Conservation (phyloP, 2,797 vertebrate species). For the Phaenicophaeus curvirostris region DNA sequence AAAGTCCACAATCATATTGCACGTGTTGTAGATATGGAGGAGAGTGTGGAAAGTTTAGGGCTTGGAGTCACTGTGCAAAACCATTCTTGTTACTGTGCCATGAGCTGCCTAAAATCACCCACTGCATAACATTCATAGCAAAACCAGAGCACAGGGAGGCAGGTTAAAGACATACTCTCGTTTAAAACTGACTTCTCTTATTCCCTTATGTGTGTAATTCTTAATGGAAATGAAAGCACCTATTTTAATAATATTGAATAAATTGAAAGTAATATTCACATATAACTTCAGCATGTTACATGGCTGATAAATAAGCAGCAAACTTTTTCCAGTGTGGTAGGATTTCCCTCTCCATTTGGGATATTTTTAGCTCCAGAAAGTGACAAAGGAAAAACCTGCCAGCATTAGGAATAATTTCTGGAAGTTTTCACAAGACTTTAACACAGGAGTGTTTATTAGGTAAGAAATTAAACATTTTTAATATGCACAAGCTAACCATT, state of each 20-base stretch:
- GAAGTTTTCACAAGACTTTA: neutral
- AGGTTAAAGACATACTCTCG: neutral
- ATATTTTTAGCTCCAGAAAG: neutral
- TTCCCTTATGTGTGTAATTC: neutral
- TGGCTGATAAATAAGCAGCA: neutral
- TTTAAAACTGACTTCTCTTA: neutral
- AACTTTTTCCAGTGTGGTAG: neutral
- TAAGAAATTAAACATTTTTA: neutral
- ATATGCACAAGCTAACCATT: neutral
- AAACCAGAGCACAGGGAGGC: neutral
- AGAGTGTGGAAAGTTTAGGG: neutral
- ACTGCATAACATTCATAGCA: neutral
- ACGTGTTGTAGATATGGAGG: neutral
- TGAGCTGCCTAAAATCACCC: neutral
- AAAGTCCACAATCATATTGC: neutral
- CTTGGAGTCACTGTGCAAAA: neutral
- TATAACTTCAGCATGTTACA: neutral
- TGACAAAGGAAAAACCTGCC: fast-evolving
- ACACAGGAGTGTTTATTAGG: neutral
- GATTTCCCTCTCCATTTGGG: neutral
- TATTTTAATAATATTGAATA: neutral
- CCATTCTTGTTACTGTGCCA: neutral
- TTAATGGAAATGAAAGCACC: neutral
- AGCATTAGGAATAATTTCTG: neutral
- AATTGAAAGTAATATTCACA: neutral